Evolutionary conservation across 2,888 invertebrate genomes (phyloP).

Genomic region (Athrips mouffetella): DNA sequence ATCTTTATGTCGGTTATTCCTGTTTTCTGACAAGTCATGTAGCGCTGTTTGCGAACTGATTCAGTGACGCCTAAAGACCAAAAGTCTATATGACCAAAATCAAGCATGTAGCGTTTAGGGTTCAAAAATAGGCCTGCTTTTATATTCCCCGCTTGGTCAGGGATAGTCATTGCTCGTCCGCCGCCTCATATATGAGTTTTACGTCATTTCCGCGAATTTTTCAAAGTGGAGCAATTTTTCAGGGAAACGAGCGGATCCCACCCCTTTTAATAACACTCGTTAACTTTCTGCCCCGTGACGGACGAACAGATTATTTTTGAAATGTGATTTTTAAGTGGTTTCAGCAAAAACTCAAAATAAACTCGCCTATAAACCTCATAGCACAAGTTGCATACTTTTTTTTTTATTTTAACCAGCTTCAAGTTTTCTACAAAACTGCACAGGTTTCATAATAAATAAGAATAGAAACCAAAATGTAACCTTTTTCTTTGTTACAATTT

Average conservation of each 20-base stretch:
- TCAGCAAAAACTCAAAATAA: slow-evolving; percentile 34
- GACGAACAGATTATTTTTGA: slow-evolving; percentile 60
- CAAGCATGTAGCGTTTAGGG: too few relatives aligned
- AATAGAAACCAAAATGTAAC: too few relatives aligned
- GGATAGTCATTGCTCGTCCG: slow-evolving; percentile 43
- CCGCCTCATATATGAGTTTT: slow-evolving; percentile 63
- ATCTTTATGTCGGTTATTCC: too few relatives aligned
- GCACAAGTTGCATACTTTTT: neutral
- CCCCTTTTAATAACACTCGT: slow-evolving; percentile 69
- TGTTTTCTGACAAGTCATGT: too few relatives aligned
- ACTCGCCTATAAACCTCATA: neutral
- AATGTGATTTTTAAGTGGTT: slow-evolving; percentile 63
- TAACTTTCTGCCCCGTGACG: slow-evolving; percentile 64
- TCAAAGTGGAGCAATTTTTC: slow-evolving; percentile 66
- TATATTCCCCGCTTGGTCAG: neutral
- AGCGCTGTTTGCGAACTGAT: too few relatives aligned
- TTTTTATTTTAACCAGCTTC: too few relatives aligned
- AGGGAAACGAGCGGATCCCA: slow-evolving; percentile 44
- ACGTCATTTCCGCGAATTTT: slow-evolving; percentile 67
- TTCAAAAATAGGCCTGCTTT: neutral
- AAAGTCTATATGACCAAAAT: too few relatives aligned
- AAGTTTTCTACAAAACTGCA: too few relatives aligned
- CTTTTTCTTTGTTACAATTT: too few relatives aligned
- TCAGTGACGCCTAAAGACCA: too few relatives aligned
- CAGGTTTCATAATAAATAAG: too few relatives aligned